Evolutionary conservation across 2,888 invertebrate genomes (phyloP).

Genomic region (Phrixothrix hirtus): DNA sequence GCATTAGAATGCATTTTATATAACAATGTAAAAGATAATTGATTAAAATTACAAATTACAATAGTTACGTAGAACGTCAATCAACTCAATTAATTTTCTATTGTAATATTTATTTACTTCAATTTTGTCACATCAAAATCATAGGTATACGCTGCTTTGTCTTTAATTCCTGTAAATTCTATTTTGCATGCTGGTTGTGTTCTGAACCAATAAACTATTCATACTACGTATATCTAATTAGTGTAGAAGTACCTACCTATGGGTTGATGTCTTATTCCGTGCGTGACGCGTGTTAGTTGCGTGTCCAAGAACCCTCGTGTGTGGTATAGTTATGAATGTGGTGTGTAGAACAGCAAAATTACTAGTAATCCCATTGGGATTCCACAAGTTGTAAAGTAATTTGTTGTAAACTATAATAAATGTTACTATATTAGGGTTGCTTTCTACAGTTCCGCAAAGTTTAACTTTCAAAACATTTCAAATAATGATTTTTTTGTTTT

Average conservation of each 20-base stretch:
- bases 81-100: no score
- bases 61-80: no score
- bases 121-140: no score
- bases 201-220: conserved; percentile 40
- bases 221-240: conserved; percentile 40
- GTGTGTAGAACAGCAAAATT: conserved; percentile 23
- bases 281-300: conserved; percentile 40
- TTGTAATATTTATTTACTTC: no score
- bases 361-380: conserved; percentile 28
- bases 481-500: no score
- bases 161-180: conserved; percentile 10
- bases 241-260: conserved; percentile 30
- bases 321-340: conserved; percentile 22
- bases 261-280: conserved; percentile 42
- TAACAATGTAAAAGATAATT: no score
- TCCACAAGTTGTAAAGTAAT: conserved; percentile 25
- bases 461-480: no score
- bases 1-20: no score
- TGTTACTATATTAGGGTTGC: no score
- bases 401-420: conserved; percentile 21
- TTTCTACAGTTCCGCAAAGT: no score
- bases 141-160: no score
- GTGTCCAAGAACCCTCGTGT: conserved; percentile 33
- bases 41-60: no score
- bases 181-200: conserved; percentile 21